Percentiles rank a stretch among this genome's conserved stretches.
Conservation (phyloP, 2,888 invertebrate genomes). For the Drosophila parthenogenetica region DNA sequence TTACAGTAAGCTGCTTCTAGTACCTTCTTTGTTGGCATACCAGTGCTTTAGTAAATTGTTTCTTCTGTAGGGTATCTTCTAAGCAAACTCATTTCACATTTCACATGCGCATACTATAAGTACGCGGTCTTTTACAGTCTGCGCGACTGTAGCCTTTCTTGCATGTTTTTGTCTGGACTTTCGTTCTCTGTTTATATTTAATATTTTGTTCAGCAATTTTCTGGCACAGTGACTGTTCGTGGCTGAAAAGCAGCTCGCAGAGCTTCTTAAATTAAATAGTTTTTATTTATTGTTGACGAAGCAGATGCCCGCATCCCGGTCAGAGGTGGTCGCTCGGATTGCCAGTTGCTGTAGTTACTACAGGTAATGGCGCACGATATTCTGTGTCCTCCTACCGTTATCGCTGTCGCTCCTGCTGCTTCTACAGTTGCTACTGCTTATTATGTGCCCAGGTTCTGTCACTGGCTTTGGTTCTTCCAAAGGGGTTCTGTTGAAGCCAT, state of each 20-base stretch:
- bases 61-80: background rate
- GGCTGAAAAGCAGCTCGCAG: conserved; percentile 41
- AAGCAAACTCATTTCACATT: background rate
- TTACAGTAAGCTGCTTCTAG: conserved; percentile 7
- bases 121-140: too few relatives aligned
- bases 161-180: conserved; percentile 14
- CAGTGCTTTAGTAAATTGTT: background rate
- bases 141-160: too few relatives aligned
- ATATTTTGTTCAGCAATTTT: conserved; percentile 52
- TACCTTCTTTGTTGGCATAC: background rate
- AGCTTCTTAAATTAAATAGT: conserved; percentile 81
- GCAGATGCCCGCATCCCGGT: conserved; percentile 36
- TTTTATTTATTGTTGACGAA: conserved; percentile 79
- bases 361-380: conserved; percentile 62
- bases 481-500: conserved; percentile 24
- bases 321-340: conserved; percentile 15
- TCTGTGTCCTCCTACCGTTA: conserved; percentile 33
- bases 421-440: conserved; percentile 25
- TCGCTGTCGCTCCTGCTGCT: conserved; percentile 2
- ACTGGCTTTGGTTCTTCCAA: conserved; percentile 34
- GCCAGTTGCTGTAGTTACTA: conserved; percentile 48
- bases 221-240: conserved; percentile 35
- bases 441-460: conserved; percentile 36
- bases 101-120: too few relatives aligned
- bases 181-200: conserved; percentile 47